These are phyloP conservation scores for Hemistola chrysoprasaria DNA, from an alignment of 2,888 invertebrate species.

Conservation along the genomic window DNA sequence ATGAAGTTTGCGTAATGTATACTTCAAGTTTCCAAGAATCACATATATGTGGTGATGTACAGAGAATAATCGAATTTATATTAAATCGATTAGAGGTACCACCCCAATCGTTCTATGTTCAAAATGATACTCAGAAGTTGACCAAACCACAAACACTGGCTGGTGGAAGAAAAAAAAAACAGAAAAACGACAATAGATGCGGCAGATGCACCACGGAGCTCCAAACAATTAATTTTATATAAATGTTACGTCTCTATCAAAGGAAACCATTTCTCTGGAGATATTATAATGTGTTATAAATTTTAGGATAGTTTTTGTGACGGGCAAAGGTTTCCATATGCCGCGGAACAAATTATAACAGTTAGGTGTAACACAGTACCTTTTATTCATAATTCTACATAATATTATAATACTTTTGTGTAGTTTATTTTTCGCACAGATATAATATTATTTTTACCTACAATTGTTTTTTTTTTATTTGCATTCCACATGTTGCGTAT, in stretches of 20 bases:
- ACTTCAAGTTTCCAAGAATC: too few relatives aligned
- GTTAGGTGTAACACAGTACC: neutral
- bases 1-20: slow-evolving; percentile 1
- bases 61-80: too few relatives aligned
- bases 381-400: too few relatives aligned
- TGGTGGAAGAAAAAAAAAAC: slow-evolving; percentile 29
- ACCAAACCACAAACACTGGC: slow-evolving; percentile 31
- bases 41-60: too few relatives aligned
- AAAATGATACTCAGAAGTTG: slow-evolving; percentile 18
- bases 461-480: too few relatives aligned
- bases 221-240: slow-evolving; percentile 77
- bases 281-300: slow-evolving; percentile 80
- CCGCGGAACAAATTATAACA: slow-evolving; percentile 4
- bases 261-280: slow-evolving; percentile 75
- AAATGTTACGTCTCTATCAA: slow-evolving; percentile 72
- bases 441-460: too few relatives aligned
- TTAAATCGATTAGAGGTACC: too few relatives aligned
- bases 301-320: slow-evolving; percentile 65
- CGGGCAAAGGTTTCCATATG: slow-evolving; percentile 22
- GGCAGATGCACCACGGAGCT: slow-evolving; percentile 62
- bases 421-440: too few relatives aligned
- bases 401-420: too few relatives aligned
- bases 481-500: too few relatives aligned
- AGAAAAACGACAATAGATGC: slow-evolving; percentile 57
- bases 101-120: neutral